These are phyloP conservation scores for Clarias fuscus DNA, from an alignment of 2,797 vertebrate genomes.

Conservation along the genomic window DNA sequence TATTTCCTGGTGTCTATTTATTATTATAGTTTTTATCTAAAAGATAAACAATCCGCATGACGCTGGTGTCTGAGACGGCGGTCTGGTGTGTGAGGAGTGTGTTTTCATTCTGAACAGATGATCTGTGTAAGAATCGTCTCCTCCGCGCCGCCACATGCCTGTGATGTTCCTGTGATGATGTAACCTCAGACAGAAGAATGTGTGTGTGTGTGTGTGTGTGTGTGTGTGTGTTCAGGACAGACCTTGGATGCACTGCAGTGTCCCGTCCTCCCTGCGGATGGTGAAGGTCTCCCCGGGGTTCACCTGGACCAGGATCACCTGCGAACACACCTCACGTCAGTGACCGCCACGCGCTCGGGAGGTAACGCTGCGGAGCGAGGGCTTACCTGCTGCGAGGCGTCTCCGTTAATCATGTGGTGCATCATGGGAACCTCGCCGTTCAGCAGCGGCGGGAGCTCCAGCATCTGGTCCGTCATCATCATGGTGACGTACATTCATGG, in stretches of 20 bases:
- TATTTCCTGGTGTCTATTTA: no score
- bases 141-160: not conserved
- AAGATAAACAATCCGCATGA: not conserved
- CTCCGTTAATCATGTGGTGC: slow-evolving; percentile 82
- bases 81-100: not conserved
- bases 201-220: no score
- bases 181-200: not conserved
- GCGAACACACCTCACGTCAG: slow-evolving; percentile 52
- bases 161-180: not conserved
- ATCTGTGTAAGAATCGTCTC: not conserved
- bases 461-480: slow-evolving; percentile 91
- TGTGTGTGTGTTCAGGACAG: slow-evolving; percentile 40
- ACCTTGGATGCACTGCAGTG: slow-evolving; percentile 90
- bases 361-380: not conserved
- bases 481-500: slow-evolving; percentile 92
- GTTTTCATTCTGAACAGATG: not conserved
- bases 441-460: slow-evolving; percentile 83
- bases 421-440: slow-evolving; percentile 84
- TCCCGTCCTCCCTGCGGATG: slow-evolving; percentile 86
- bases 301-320: slow-evolving; percentile 90
- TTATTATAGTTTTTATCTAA: not conserved
- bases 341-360: not conserved
- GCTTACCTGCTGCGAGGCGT: slow-evolving; percentile 83
- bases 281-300: slow-evolving; percentile 90
- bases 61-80: not conserved